phyloP scores from a whole-genome alignment of 35 echinoderm and acorn worm genomes.

The Hemicentrotus pulcherrimus region DNA sequence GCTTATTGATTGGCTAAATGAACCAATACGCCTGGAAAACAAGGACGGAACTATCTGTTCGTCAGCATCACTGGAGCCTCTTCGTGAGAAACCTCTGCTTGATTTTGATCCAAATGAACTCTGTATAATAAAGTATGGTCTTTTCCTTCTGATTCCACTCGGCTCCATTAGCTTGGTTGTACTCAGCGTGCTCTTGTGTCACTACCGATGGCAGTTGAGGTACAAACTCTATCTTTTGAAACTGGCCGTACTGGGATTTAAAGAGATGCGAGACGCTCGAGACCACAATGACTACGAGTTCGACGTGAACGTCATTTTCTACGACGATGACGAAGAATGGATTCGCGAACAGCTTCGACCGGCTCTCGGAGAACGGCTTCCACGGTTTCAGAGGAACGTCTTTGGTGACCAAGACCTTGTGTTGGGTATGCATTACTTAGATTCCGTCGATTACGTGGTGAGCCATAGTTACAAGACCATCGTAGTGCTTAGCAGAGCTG shows the following conservation, averaged over 20 bases:
- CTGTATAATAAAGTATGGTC: background rate
- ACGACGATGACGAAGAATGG: constrained; percentile 14
- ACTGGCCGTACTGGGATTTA: background rate
- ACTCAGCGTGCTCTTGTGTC: background rate
- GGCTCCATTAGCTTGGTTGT: background rate
- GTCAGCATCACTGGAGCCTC: background rate
- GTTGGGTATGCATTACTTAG: background rate
- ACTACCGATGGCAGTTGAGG: background rate
- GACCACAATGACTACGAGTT: background rate
- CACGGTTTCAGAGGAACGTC: background rate
- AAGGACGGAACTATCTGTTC: background rate
- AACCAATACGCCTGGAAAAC: background rate
- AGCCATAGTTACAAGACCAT: background rate
- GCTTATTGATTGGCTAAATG: background rate
- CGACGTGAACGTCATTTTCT: background rate
- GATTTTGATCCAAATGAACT: background rate
- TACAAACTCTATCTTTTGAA: background rate
- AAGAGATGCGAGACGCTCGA: background rate
- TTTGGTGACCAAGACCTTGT: background rate
- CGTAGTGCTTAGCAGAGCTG: background rate
- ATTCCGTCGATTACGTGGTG: background rate
- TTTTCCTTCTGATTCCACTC: background rate
- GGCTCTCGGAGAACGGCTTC: background rate
- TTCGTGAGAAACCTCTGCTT: background rate
- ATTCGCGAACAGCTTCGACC: background rate